These are phyloP conservation scores for Lithophane semibrunnea DNA, from an alignment of 2,888 invertebrate genomes.

Conservation along the genomic window DNA sequence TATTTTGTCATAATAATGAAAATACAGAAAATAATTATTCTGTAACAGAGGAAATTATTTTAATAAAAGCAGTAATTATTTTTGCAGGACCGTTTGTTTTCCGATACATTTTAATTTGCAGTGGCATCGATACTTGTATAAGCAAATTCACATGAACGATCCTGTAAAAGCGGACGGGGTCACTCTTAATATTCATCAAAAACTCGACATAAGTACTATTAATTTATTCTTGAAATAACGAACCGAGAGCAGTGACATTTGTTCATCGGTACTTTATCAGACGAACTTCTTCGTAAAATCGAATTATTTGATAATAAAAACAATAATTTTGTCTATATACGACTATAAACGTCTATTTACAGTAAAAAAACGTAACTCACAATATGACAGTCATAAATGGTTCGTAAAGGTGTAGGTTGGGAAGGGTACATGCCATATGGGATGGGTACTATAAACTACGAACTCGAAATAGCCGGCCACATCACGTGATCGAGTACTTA, in stretches of 20 bases:
- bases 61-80: constrained; percentile 27
- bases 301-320: constrained; percentile 67
- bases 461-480: constrained; percentile 53
- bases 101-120: constrained; percentile 38
- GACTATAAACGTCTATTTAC: constrained; percentile 69
- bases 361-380: constrained; percentile 68
- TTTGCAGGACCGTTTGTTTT: constrained; percentile 10
- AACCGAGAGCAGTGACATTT: constrained; percentile 4
- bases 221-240: constrained; percentile 40
- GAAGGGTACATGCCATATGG: neutral
- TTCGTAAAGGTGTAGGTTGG: constrained; percentile 65
- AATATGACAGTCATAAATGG: constrained; percentile 73
- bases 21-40: constrained; percentile 1
- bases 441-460: constrained; percentile 44
- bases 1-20: constrained; percentile 17
- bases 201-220: constrained; percentile 24
- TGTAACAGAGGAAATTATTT: constrained; percentile 7
- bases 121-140: constrained; percentile 18
- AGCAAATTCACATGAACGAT: constrained; percentile 24
- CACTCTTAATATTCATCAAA: constrained; percentile 34
- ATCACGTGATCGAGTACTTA: constrained; percentile 50
- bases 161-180: neutral
- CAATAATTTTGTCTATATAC: constrained; percentile 57
- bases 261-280: constrained; percentile 9
- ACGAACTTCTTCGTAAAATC: constrained; percentile 33